Evolutionary conservation across 2,888 invertebrate genomes (phyloP), one percentile per base, ranked within the genome.

Genomic region (Melanotus villosus): DNA sequence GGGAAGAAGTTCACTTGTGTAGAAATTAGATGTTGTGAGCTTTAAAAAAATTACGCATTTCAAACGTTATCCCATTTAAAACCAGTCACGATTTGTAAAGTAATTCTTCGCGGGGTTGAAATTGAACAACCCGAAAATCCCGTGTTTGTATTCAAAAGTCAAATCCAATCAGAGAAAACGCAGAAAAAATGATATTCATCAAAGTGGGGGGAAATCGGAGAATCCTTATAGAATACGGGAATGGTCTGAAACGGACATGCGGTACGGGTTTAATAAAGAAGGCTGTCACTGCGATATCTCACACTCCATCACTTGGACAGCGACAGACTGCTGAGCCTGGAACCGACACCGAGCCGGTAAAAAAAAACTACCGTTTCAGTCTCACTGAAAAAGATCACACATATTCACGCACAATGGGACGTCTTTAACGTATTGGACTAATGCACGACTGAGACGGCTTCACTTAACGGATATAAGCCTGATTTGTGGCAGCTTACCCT

Each of bases 211-310:
- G n/a, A n/a, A n/a, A n/a, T n/a, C n/a, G n/a, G 68, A 65, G 50
- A 60, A 65, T 65, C 68, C 69, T 72, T 69, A 18, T 65, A 68
- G 68, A 68, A 74, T 70, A 50, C 63, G 59, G 68, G 69, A 71
- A 69, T 58, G 60, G 59, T 63, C 41, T 62, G 75, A 75, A 69
- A 59, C 54, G 72, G 72, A 75, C 75, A 71, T 65, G 70, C 66
- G 65, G 70, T 73, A 77, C 74, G 75, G 74, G 76, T 76, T 77
- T 78, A 79, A 80, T 80, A 80, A 80, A 80, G 79, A 78, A 80
- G 75, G 73, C 79, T 79, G 80, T 77, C 80, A 76, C 73, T 75
- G 75, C 77, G 75, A 79, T 79, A 76, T 77, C 77, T 76, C 74
- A 75, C 78, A 76, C 78, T 78, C 75, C 72, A 77, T 80, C 80